Conservation (phyloP, 2,888 invertebrate genomes). For the Thymelicus lineola region DNA sequence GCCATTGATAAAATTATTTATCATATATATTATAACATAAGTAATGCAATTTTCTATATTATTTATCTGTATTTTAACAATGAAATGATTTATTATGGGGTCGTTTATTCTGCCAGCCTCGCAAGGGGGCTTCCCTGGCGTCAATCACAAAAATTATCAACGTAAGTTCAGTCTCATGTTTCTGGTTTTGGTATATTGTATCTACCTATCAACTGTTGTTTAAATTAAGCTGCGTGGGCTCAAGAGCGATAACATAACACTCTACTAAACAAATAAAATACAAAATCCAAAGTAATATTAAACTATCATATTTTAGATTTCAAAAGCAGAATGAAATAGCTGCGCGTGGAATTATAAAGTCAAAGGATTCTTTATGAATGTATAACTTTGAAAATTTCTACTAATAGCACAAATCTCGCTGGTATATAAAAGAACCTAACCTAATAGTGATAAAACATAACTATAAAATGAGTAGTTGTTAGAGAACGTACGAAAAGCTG, state of each 20-base stretch:
- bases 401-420: slow-evolving; percentile 15
- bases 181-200: no score
- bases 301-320: not conserved
- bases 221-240: not conserved
- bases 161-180: not conserved
- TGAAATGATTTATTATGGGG: no score
- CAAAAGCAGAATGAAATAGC: slow-evolving; percentile 26
- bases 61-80: no score
- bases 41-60: no score
- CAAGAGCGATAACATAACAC: not conserved
- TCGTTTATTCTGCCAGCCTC: no score
- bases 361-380: slow-evolving; percentile 31
- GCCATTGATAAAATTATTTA: no score
- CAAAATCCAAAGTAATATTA: not conserved
- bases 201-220: no score
- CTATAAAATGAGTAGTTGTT: slow-evolving; percentile 64
- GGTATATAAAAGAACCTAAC: slow-evolving; percentile 47
- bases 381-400: slow-evolving; percentile 27
- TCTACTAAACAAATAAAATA: not conserved
- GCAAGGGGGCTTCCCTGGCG: not conserved
- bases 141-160: slow-evolving; percentile 1
- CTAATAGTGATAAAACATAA: slow-evolving; percentile 67
- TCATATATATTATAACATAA: no score
- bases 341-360: slow-evolving; percentile 24
- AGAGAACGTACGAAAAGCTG: slow-evolving; percentile 71